These are phyloP conservation scores for Peromyscus californicus DNA, from an alignment of 2,113 vertebrate genomes.

Conservation along the genomic window DNA sequence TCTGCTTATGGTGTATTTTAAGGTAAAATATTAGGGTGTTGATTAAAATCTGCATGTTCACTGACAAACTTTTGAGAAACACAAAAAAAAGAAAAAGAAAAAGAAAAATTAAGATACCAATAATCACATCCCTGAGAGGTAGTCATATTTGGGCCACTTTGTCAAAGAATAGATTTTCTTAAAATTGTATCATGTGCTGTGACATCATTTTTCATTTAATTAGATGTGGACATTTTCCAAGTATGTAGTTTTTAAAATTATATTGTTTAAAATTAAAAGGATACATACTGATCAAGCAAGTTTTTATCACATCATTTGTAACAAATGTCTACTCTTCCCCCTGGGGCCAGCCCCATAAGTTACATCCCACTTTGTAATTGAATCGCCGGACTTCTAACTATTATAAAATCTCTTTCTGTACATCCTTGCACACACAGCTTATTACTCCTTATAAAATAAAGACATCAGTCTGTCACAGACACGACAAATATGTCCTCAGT, in stretches of 20 bases:
- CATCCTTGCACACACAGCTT: slow-evolving; percentile 15
- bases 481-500: slow-evolving; percentile 22
- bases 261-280: slow-evolving; percentile 27
- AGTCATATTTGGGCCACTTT: slow-evolving; percentile 18
- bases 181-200: not conserved
- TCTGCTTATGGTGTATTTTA: not conserved
- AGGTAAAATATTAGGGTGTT: not conserved
- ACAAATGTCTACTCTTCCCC: not conserved
- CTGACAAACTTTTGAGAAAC: slow-evolving; percentile 23
- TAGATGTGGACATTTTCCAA: slow-evolving; percentile 33
- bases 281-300: slow-evolving; percentile 5
- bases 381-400: slow-evolving; percentile 42
- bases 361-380: not conserved
- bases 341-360: not conserved
- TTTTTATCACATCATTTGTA: slow-evolving; percentile 45
- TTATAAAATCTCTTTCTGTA: slow-evolving; percentile 49
- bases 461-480: slow-evolving; percentile 46
- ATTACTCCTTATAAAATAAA: slow-evolving; percentile 58
- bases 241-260: not conserved
- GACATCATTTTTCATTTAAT: slow-evolving; percentile 20
- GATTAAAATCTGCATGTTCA: slow-evolving; percentile 7
- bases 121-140: not conserved
- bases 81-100: not conserved
- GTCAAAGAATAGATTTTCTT: slow-evolving; percentile 7
- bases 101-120: slow-evolving; percentile 31